Evolutionary conservation across 2,797 vertebrate species (phyloP).

Genomic region (Margarornis squamiger): DNA sequence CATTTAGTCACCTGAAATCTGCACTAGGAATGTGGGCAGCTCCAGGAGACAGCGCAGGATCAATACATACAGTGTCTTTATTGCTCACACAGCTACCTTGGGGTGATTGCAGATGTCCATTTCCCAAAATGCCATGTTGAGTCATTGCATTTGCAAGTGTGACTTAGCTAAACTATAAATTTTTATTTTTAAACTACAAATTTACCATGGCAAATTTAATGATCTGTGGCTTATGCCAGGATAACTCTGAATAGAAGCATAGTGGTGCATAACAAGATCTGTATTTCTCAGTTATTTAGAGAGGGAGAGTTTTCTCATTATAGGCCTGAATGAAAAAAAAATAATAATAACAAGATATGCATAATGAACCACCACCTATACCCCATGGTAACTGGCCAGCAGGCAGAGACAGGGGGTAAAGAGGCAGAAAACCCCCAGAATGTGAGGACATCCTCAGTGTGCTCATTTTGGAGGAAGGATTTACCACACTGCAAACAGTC

Average conservation of each 20-base stretch:
- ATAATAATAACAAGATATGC: accelerated
- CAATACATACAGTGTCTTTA: not conserved
- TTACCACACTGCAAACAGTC: not conserved
- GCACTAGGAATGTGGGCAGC: not conserved
- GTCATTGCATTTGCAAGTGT: not conserved
- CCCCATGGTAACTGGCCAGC: not conserved
- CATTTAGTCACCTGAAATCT: not conserved
- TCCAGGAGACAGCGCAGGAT: not conserved
- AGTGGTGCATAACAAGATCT: not conserved
- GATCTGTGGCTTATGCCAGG: not conserved
- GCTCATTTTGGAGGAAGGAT: not conserved
- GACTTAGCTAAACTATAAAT: not conserved
- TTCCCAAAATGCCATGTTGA: not conserved
- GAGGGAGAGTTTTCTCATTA: not conserved
- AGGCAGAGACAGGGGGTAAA: not conserved
- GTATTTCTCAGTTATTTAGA: not conserved
- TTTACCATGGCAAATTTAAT: not conserved
- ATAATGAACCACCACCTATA: not conserved
- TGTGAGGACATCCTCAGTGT: not conserved
- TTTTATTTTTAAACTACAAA: no score
- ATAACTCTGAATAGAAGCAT: not conserved
- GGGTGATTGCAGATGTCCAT: not conserved
- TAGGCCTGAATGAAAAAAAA: not conserved
- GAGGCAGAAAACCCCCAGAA: not conserved
- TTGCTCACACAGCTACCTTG: not conserved